A percentile compares a stretch with the other conserved stretches of the same genome.
phyloP scores from a whole-genome alignment of 2,888 invertebrate genomes.

The Platycheirus rosarum region DNA sequence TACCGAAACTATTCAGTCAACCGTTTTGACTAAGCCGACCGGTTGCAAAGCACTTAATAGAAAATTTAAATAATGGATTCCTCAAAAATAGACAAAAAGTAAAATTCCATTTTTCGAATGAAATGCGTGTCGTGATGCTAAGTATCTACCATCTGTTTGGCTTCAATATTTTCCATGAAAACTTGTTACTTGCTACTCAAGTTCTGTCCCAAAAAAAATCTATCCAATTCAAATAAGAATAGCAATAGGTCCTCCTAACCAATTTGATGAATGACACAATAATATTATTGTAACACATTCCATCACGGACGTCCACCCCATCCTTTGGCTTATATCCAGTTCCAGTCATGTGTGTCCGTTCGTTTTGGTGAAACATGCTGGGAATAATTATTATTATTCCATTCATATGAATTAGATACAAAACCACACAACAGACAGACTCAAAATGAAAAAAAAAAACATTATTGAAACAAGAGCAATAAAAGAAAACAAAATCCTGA shows the following conservation, averaged over 20 bases:
- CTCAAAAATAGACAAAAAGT: background rate
- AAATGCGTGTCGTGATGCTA: background rate
- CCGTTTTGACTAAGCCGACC: conserved; percentile 18
- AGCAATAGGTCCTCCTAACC: conserved; percentile 7
- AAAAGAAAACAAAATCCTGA: conserved; percentile 60
- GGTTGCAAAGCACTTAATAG: background rate
- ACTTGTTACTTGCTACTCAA: background rate
- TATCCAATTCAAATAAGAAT: too few species aligned
- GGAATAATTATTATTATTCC: conserved; percentile 72
- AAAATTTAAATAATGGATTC: background rate
- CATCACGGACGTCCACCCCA: conserved; percentile 25
- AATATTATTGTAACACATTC: conserved; percentile 53
- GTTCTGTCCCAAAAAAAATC: too few species aligned
- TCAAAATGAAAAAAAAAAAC: background rate
- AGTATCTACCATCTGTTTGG: background rate
- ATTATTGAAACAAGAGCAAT: conserved; percentile 58
- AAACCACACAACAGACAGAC: conserved; percentile 17
- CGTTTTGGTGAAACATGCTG: conserved; percentile 68
- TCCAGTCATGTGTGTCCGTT: conserved; percentile 65
- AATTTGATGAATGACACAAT: conserved; percentile 44
- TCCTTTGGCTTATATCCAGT: conserved; percentile 34
- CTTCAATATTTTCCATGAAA: background rate
- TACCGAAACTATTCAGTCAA: conserved; percentile 2
- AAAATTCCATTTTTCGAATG: background rate
- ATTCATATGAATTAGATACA: conserved; percentile 57